Conservation (phyloP, 1,140 invertebrate genomes). For the Hycleus phaleratus region DNA sequence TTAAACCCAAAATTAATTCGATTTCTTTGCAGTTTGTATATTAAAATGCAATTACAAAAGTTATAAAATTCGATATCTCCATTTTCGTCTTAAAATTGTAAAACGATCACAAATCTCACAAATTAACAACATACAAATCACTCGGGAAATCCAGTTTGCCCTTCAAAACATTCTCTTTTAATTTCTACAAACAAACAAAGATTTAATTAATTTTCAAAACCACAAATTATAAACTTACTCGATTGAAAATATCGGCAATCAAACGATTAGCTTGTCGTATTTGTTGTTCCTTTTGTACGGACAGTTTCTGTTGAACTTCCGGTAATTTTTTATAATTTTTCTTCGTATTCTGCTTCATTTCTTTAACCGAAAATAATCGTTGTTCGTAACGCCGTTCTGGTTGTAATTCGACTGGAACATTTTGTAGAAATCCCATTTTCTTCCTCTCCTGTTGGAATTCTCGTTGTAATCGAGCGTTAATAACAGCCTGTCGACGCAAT, state of each 20-base stretch:
- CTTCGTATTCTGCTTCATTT: conserved; percentile 36
- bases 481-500: conserved; percentile 28
- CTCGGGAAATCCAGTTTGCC: conserved; percentile 32
- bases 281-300: conserved; percentile 20
- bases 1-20: too few relatives aligned
- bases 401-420: conserved; percentile 4
- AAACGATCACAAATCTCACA: neutral
- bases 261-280: conserved; percentile 31
- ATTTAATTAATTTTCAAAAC: neutral
- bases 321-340: conserved; percentile 36
- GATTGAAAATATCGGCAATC: conserved; percentile 34
- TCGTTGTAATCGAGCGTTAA: conserved; percentile 28
- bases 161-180: conserved; percentile 28
- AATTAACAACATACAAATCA: conserved; percentile 29
- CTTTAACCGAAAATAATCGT: conserved; percentile 30
- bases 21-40: too few relatives aligned
- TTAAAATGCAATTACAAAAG: too few relatives aligned
- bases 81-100: too few relatives aligned
- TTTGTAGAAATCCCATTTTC: conserved; percentile 27
- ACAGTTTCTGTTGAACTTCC: conserved; percentile 32
- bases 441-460: conserved; percentile 29
- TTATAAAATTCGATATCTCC: too few relatives aligned
- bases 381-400: conserved; percentile 15
- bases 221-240: conserved; percentile 22
- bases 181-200: conserved; percentile 31